A percentile compares a stretch with the other conserved stretches of the same genome.
These are phyloP conservation scores for Chrysolina oricalcia DNA, from an alignment of 2,888 invertebrate genomes.

Conservation along the genomic window DNA sequence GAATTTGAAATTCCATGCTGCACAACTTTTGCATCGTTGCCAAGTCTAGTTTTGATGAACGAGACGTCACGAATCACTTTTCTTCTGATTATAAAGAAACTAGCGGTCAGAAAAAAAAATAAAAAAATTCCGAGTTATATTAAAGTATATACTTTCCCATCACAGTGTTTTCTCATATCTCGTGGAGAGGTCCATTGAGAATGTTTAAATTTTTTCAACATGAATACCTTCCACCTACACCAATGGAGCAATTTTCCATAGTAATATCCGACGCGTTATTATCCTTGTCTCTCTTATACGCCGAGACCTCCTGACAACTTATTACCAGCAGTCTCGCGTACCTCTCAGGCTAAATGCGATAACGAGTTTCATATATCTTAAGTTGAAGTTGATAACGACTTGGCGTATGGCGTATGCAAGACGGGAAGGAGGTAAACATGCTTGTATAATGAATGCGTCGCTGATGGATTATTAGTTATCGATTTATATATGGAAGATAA, in stretches of 20 bases:
- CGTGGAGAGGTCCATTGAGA: not conserved
- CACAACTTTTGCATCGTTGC: too few species aligned
- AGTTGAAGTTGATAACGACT: slow-evolving; percentile 48
- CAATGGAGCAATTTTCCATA: not conserved
- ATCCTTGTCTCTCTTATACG: slow-evolving; percentile 33
- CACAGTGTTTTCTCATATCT: too few species aligned
- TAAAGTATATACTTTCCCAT: too few species aligned
- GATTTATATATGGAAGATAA: slow-evolving; percentile 10
- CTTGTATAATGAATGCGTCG: slow-evolving; percentile 31
- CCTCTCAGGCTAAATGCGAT: slow-evolving; percentile 43
- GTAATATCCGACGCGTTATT: slow-evolving; percentile 37
- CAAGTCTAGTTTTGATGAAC: too few species aligned
- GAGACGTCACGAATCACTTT: too few species aligned
- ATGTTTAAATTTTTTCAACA: not conserved
- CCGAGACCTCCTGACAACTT: slow-evolving; percentile 46
- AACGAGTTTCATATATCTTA: slow-evolving; percentile 46
- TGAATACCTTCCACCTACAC: not conserved
- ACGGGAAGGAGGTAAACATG: slow-evolving; percentile 35
- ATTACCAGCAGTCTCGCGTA: slow-evolving; percentile 43
- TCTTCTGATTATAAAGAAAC: too few species aligned
- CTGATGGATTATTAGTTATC: slow-evolving; percentile 36
- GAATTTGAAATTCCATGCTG: too few species aligned
- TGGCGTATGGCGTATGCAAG: slow-evolving; percentile 34
- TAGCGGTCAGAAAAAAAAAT: too few species aligned
- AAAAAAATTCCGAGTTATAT: too few species aligned